Base-by-base conservation (phyloP, 1,140 invertebrate species). In the Hormaphis cornu region DNA sequence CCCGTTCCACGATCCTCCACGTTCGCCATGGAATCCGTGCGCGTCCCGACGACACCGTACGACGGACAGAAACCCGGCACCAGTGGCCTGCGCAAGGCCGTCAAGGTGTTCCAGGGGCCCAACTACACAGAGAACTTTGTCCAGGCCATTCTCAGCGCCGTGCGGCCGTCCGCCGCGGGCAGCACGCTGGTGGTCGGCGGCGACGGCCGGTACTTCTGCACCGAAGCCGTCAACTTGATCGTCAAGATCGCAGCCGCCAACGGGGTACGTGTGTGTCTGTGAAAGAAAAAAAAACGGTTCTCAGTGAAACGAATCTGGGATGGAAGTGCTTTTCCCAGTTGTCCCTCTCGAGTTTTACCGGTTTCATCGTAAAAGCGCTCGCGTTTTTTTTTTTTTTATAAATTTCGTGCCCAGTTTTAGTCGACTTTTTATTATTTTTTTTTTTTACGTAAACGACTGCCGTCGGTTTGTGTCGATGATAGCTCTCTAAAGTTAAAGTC, bases 121-220 rank as follows among this genome's bases (percentile, higher is more conserved):
- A 84, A 97, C 78, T 99, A 99, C 79, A 97, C 95, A 0, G 95
- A 98, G 81, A 98, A 98, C 81, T 99, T 99, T 80, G 83, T 99
- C 33, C 95, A 99, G 78, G 87, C 88, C 72, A 95, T 92, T 77
- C 78, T 99, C 37, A 83, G 88, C 74, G 89, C 89, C n/a, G 79
- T 93, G 70, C 90, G 86, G 22, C 81, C 85, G 63, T 81, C 84
- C 35, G 76, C 91, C 20, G 76, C 76, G 14, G 90, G 89, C 35
- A 84, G 84, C 48, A 89, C 87, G 0, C 78, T 99, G 1, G 89
- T 97, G 61, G 89, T 98, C 8, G 97, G 97, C 26, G 97, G 97
- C 22, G 97, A 99, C 82, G 97, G 97, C 1, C 82, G 97, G 63
- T 99, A 87, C 81, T 93, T 91, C 72, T 86, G 87, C n/a, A 89